A percentile compares a stretch with the other conserved stretches of the same genome.
Conservation (phyloP, 2,888 invertebrate species). For the Chrysotoxum bicinctum region DNA sequence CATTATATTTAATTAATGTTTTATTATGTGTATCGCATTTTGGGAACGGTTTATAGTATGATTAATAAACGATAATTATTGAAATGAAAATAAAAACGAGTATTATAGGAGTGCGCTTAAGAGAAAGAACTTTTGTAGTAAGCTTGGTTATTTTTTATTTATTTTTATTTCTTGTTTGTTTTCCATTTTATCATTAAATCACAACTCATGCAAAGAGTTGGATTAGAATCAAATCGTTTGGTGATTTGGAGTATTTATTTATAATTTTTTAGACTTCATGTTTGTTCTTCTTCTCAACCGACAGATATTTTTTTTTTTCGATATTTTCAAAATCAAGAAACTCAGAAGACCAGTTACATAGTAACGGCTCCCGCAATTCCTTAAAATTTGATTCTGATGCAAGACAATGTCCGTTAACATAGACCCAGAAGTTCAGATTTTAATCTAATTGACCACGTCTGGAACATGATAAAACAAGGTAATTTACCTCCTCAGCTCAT, state of each 20-base stretch:
- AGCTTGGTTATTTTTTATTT: neutral
- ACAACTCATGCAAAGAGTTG: neutral
- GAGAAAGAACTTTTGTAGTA: neutral
- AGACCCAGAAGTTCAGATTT: no score
- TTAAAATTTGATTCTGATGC: no score
- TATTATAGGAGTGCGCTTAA: neutral
- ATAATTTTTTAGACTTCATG: neutral
- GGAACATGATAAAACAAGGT: neutral
- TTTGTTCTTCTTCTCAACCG: neutral
- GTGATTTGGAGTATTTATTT: neutral
- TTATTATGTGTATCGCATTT: neutral
- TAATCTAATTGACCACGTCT: no score
- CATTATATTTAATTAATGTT: neutral
- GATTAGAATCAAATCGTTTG: neutral
- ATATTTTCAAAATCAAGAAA: neutral
- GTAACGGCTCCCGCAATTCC: no score
- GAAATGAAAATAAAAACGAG: neutral
- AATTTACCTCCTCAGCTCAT: neutral
- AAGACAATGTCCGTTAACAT: no score
- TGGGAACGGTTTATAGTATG: neutral
- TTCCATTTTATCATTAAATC: neutral
- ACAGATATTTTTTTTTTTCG: neutral
- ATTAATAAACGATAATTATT: constrained; percentile 3
- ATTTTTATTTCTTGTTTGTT: no score
- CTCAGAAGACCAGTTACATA: neutral